Base-by-base conservation (phyloP, 2,888 invertebrate genomes). In the Aporophyla lueneburgensis region DNA sequence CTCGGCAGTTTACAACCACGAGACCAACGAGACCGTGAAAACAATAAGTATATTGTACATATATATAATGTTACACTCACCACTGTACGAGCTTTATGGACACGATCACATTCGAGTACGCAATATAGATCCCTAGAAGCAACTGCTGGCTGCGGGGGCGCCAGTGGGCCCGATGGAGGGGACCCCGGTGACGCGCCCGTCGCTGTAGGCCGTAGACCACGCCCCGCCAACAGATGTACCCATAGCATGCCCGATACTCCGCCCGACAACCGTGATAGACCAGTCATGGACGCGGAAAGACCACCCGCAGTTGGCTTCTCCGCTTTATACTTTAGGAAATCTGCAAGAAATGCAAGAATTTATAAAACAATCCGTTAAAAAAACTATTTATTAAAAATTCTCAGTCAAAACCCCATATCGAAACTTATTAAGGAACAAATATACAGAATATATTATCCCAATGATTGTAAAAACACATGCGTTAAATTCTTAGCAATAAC, bases 1-100 rank as follows among this genome's bases (percentile, higher is more conserved):
- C 5, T 16, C 10, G 33, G 9, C 33, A n/a, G 21, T 16, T 53
- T 53, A 16, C 16, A 5, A 66, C 21, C 21, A 2, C 16, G 21
- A 9, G 7, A 2, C 21, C 5, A 27, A 27, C 1, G 2, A 53
- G 0, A 9, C 33, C 10, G 10, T 21, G 21, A 53, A 53, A 54
- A 40, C 19, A 67, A n/a, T 53, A 67, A 53, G 10, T 54, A n/a
- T 6, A 5, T n/a, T 33, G 5, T 21, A 49, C 33, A 3, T 1
- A 33, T 33, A 7, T 49, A 0, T 24, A 21, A 51, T 66, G 2
- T 46, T 10, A 72, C 10, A 69, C 97, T 94, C 87, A 97, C 99
- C 91, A 99, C 99, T 46, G 99, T 99, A 76, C 99, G 97, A 53
- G 99, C 99, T 96, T 99, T 99, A 95, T 99, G 99, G 67, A 99